Percentiles rank a stretch among this genome's conserved stretches.
Evolutionary conservation across 2,888 invertebrate genomes (phyloP).

Genomic region (Cremastinae sp.): DNA sequence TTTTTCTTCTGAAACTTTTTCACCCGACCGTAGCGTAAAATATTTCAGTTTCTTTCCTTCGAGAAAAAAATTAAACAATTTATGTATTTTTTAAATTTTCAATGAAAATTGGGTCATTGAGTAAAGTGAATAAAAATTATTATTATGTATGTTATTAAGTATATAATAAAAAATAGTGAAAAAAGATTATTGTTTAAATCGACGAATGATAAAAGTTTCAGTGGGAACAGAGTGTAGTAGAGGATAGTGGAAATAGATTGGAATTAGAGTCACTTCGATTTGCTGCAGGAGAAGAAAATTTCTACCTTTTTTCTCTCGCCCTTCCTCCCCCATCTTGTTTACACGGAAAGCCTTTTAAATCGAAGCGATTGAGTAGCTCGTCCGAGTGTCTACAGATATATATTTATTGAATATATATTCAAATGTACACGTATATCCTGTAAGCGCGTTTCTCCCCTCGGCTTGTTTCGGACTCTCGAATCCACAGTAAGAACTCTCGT

Average conservation of each 20-base stretch:
- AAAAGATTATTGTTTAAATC: neutral
- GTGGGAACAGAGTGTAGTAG: constrained; percentile 31
- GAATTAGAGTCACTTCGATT: constrained; percentile 61
- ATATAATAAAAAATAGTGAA: constrained; percentile 4
- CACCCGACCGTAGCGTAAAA: too few species aligned
- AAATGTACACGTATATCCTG: constrained; percentile 34
- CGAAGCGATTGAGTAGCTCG: constrained; percentile 50
- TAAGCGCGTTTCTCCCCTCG: constrained; percentile 23
- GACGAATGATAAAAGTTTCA: constrained; percentile 35
- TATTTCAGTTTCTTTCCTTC: too few species aligned
- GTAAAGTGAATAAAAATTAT: too few species aligned
- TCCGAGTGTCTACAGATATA: constrained; percentile 13
- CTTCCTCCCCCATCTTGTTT: constrained; percentile 65
- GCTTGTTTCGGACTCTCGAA: constrained; percentile 53
- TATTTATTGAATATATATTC: constrained; percentile 17
- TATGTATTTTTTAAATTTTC: too few species aligned
- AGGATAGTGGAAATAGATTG: constrained; percentile 41
- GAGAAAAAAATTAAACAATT: too few species aligned
- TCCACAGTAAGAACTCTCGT: constrained; percentile 7
- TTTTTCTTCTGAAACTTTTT: too few species aligned
- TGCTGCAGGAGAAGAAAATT: constrained; percentile 26
- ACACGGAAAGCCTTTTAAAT: constrained; percentile 77
- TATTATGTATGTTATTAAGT: too few species aligned
- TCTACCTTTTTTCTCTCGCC: constrained; percentile 3
- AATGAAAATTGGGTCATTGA: too few species aligned